Conservation (phyloP, 2,113 vertebrate species). For the Odobenus rosmarus region DNA sequence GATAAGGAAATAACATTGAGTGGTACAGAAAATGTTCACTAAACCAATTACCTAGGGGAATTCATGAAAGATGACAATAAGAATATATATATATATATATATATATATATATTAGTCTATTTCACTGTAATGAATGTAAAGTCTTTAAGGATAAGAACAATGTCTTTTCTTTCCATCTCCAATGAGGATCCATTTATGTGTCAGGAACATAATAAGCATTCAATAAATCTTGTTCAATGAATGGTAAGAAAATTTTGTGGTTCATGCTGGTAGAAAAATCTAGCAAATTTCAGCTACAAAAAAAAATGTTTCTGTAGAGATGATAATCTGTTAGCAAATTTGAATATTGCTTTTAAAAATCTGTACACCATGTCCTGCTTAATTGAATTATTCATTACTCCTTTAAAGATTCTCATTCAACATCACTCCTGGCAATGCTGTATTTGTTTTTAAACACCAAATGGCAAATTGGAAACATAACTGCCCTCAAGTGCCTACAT, state of each 20-base stretch:
- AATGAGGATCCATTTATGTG: neutral
- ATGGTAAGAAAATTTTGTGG: neutral
- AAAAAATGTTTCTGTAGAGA: constrained; percentile 36
- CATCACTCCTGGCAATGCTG: neutral
- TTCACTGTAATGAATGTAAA: neutral
- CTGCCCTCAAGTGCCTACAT: neutral
- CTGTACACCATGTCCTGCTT: neutral
- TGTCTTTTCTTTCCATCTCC: neutral
- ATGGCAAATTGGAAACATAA: neutral
- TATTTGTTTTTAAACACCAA: constrained; percentile 22
- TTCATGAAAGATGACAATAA: neutral
- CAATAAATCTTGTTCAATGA: neutral
- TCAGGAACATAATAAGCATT: neutral
- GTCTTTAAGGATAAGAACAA: neutral
- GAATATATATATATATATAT: neutral
- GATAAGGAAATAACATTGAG: neutral
- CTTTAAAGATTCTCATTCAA: constrained; percentile 37
- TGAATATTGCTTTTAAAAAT: constrained; percentile 42
- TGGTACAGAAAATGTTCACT: neutral
- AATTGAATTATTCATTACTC: constrained; percentile 35
- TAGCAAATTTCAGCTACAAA: constrained; percentile 56
- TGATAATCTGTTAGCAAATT: constrained; percentile 53
- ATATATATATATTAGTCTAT: neutral
- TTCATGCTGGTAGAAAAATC: neutral
- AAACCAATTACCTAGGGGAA: neutral